phyloP scores from a whole-genome alignment of 1,140 invertebrate genomes.

The Leptopilina boulardi region DNA sequence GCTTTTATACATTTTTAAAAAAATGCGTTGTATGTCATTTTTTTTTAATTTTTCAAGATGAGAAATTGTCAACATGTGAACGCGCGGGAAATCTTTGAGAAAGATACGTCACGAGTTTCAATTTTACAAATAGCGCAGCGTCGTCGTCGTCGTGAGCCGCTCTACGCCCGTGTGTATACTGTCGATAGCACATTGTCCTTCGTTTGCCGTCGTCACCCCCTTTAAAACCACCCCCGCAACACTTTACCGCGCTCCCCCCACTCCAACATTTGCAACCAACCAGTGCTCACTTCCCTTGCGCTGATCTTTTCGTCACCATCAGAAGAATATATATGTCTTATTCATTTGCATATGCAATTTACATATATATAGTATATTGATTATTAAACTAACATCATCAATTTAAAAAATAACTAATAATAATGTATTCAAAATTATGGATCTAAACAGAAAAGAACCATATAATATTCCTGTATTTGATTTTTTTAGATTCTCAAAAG shows the following conservation, averaged over 20 bases:
- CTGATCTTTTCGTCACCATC: neutral
- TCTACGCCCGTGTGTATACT: conserved; percentile 24
- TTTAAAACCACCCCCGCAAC: neutral
- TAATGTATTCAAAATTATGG: too few relatives aligned
- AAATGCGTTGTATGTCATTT: neutral
- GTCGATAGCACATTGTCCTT: conserved; percentile 31
- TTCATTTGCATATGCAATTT: neutral
- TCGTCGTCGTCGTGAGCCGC: neutral
- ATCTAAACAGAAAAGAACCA: too few relatives aligned
- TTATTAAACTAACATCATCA: neutral
- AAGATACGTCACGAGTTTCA: neutral
- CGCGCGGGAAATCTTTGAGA: neutral
- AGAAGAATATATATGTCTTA: conserved; percentile 1
- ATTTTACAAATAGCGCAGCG: neutral
- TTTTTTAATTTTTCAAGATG: neutral
- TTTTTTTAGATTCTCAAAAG: too few relatives aligned
- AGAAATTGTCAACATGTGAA: neutral
- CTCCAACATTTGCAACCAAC: conserved; percentile 7
- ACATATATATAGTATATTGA: neutral
- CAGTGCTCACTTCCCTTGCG: conserved; percentile 5
- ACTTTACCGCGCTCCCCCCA: conserved; percentile 13
- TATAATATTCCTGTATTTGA: too few relatives aligned
- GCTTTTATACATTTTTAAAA: too few relatives aligned
- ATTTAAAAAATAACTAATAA: neutral
- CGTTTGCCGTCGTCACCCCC: conserved; percentile 3